Base-by-base conservation (phyloP, 2,113 vertebrate species). In the Phyllopteryx taeniolatus region DNA sequence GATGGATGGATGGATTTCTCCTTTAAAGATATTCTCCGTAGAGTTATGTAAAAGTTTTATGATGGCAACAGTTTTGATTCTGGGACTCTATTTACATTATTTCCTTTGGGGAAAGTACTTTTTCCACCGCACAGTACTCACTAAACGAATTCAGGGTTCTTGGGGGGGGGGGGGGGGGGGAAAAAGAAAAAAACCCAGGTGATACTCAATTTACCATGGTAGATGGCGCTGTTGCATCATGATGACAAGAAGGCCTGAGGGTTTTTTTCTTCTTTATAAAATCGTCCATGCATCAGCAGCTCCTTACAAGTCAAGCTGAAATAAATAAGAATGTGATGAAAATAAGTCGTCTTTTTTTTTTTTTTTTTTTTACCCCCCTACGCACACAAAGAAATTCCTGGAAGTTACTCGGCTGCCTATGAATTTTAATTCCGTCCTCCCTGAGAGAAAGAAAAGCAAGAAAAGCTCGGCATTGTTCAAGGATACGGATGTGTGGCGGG, bases 321-420 rank as follows among this genome's bases (percentile, higher is more conserved):
- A 89, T 87, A 89, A 90, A 90, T 85, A 89, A 83, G 85, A 88
- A 85, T 85, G 80, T 89, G 88, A 90, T 91, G 86, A 90, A 89
- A 90, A 90, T 91, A 88, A 90, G 86, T 89, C 85, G 86, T 90
- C 87, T 89, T 85, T 85, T 88, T 88, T 86, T 85, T 27, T 27
- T 85, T 87, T 89, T 86, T 85, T 67, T 47, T 27, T 33, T 35
- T 33, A 0, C 8, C 4, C 13, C 27, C 14, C 31, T 1, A 9
- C 60, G 8, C 62, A 44, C 62, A 19, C 2, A n/a, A 76, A 85
- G 79, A 72, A 27, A 79, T 86, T 87, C 81, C 79, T 87, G 83
- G 80, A 86, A 87, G 83, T 83, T 67, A 82, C 78, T 61, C 81
- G 74, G 73, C 79, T 79, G 83, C 76, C 83, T 89, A 86, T 88